These are phyloP conservation scores for Blastomussa wellsi DNA, from an alignment of 92 coral and sea anemone species.

Conservation along the genomic window DNA sequence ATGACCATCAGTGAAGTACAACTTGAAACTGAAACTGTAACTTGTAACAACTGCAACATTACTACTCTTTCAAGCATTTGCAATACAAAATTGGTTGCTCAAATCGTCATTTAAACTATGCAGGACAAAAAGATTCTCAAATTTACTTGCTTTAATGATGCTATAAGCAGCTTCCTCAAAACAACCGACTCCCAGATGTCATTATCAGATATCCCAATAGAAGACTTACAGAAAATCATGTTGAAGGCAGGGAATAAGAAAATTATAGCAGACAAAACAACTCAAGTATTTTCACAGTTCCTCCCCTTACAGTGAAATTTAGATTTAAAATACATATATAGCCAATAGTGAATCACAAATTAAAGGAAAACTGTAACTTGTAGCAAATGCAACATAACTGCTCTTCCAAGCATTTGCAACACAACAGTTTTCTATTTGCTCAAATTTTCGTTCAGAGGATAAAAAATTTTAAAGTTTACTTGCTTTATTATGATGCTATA, in stretches of 20 bases:
- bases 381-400: too few species aligned
- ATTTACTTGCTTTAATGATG: slow-evolving; percentile 39
- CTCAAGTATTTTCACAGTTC: slow-evolving; percentile 44
- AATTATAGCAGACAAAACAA: slow-evolving; percentile 43
- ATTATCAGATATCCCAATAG: slow-evolving; percentile 5
- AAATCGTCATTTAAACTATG: slow-evolving; percentile 16
- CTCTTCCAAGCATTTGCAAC: too few species aligned
- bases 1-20: slow-evolving; percentile 32
- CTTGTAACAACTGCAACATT: slow-evolving; percentile 55
- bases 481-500: too few species aligned
- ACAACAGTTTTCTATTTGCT: too few species aligned
- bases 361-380: too few species aligned
- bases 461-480: too few species aligned
- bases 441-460: too few species aligned
- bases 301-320: slow-evolving; percentile 4
- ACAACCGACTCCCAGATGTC: slow-evolving; percentile 33
- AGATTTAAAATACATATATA: too few species aligned
- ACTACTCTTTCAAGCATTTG: slow-evolving; percentile 42
- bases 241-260: slow-evolving; percentile 43
- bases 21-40: slow-evolving; percentile 48
- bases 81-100: slow-evolving; percentile 55
- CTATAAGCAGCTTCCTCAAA: slow-evolving; percentile 38
- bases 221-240: slow-evolving; percentile 2
- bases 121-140: too few species aligned
- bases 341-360: too few species aligned